A percentile compares a stretch with the other conserved stretches of the same genome.
These are phyloP conservation scores for Myotis pilosus DNA, from an alignment of 2,797 vertebrate genomes.

Conservation along the genomic window DNA sequence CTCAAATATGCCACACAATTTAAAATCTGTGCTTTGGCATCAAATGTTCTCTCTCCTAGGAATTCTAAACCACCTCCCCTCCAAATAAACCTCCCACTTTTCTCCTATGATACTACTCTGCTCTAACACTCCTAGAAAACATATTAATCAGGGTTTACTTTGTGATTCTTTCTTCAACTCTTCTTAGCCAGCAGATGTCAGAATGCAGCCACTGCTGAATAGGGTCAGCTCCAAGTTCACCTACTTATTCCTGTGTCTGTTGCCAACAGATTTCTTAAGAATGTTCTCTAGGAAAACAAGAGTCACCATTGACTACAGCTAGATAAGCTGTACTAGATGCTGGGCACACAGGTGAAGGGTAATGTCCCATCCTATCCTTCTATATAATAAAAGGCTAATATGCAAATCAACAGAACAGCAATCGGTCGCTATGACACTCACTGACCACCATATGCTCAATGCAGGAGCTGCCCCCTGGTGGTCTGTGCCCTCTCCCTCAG, in stretches of 20 bases:
- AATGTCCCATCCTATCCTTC: neutral
- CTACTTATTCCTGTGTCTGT: neutral
- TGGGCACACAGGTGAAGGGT: neutral
- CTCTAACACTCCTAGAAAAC: neutral
- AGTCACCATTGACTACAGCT: neutral
- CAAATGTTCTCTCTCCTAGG: neutral
- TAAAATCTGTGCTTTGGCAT: neutral
- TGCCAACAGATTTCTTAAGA: neutral
- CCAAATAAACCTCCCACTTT: neutral
- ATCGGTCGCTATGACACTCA: no score
- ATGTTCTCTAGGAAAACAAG: neutral
- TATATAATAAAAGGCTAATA: no score
- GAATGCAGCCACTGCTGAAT: neutral
- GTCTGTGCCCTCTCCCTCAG: no score
- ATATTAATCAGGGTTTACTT: neutral
- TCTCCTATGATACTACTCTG: neutral
- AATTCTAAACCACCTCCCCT: neutral
- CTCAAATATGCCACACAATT: neutral
- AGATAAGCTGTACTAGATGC: neutral
- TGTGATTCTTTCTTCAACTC: slow-evolving; percentile 2
- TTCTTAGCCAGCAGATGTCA: neutral
- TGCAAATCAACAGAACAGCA: no score
- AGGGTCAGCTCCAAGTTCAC: neutral
- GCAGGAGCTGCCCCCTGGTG: no score
- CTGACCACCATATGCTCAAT: no score